Conservation (phyloP, 1,140 invertebrate species). For the Yoshiicerus persimilis region DNA sequence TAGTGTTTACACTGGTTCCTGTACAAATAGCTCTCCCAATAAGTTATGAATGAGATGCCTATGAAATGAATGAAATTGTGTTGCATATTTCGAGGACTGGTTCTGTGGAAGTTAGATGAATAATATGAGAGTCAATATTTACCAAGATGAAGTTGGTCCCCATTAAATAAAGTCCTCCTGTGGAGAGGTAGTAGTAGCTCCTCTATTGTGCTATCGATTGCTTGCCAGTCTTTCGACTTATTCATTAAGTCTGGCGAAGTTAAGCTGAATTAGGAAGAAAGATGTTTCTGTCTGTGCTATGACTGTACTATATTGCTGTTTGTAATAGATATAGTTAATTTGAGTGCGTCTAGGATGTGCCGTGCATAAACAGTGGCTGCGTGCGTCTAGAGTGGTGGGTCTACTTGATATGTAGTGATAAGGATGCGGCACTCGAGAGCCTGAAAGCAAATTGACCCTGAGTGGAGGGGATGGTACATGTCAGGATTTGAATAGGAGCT, state of each 20-base stretch:
- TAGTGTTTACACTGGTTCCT: too few species aligned
- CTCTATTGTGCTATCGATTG: background rate
- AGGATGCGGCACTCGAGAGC: background rate
- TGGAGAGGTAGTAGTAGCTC: background rate
- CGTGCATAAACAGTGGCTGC: too few species aligned
- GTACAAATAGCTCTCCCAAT: too few species aligned
- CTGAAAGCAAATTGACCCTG: background rate
- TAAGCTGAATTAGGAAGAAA: background rate
- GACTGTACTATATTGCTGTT: too few species aligned
- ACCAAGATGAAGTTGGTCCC: background rate
- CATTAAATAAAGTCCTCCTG: background rate
- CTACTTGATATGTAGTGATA: background rate
- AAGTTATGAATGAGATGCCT: too few species aligned
- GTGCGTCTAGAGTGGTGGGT: too few species aligned
- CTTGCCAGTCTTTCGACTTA: background rate
- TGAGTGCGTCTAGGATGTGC: too few species aligned
- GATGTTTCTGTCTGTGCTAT: too few species aligned
- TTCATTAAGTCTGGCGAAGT: background rate
- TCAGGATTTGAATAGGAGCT: background rate
- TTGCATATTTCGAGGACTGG: background rate
- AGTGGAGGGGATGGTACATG: background rate
- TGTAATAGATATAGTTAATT: too few species aligned
- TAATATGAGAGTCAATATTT: slow-evolving; percentile 12
- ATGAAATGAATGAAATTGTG: too few species aligned
- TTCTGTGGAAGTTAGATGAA: background rate